phyloP scores from a whole-genome alignment of 2,113 vertebrate genomes.

The Ursus arctos region DNA sequence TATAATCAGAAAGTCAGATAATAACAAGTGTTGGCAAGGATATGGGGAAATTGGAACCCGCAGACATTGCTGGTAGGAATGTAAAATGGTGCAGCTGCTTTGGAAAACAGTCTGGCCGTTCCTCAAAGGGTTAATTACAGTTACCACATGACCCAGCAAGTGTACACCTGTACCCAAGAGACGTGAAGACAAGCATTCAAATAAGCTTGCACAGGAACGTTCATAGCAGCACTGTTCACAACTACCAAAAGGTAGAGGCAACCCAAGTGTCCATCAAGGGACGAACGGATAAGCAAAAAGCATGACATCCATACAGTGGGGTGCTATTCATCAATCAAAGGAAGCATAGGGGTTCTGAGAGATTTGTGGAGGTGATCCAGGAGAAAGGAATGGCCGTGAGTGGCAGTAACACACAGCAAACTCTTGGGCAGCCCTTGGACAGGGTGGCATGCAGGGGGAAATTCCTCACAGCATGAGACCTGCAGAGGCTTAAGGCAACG shows the following conservation, averaged over 20 bases:
- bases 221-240: not conserved
- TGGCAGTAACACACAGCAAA: not conserved
- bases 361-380: not conserved
- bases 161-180: not conserved
- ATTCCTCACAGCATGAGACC: not conserved
- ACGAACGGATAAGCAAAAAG: not conserved
- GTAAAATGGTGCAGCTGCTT: not conserved
- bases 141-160: not conserved
- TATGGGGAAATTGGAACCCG: not conserved
- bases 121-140: not conserved
- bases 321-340: not conserved
- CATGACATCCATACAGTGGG: not conserved
- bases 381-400: not conserved
- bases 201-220: not conserved
- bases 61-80: not conserved
- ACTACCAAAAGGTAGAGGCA: not conserved
- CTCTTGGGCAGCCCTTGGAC: not conserved
- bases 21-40: not conserved
- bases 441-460: rapidly evolving
- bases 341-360: not conserved
- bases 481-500: not conserved
- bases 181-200: not conserved
- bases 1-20: not conserved
- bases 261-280: not conserved
- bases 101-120: not conserved